A percentile compares a stretch with the other conserved stretches of the same genome.
phyloP scores from a whole-genome alignment of 2,113 vertebrate species.

The Callospermophilus lateralis region DNA sequence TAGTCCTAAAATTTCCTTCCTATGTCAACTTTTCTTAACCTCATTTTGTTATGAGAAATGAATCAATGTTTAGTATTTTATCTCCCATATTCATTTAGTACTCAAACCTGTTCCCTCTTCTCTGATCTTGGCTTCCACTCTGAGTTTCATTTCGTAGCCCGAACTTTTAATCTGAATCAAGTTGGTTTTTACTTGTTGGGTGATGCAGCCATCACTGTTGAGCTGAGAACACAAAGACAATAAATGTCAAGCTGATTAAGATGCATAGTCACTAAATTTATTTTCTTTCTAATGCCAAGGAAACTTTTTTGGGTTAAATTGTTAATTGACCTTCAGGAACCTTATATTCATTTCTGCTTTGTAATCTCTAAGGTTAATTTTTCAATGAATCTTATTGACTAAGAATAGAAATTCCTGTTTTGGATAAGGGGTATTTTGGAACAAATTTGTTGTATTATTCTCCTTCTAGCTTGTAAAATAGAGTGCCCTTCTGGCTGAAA shows the following conservation, averaged over 20 bases:
- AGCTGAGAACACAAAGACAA: slow-evolving; percentile 76
- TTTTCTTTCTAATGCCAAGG: not conserved
- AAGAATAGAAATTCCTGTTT: not conserved
- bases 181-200: slow-evolving; percentile 77
- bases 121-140: slow-evolving; percentile 82
- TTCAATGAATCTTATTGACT: not conserved
- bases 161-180: slow-evolving; percentile 80
- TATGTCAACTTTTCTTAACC: not conserved
- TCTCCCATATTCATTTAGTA: not conserved
- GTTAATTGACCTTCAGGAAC: not conserved
- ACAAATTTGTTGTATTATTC: not conserved
- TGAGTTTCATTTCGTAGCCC: slow-evolving; percentile 79
- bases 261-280: not conserved
- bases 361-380: not conserved
- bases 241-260: not conserved
- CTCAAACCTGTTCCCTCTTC: slow-evolving; percentile 86
- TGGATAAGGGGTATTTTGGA: not conserved
- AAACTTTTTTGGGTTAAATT: not conserved
- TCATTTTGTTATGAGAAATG: not conserved
- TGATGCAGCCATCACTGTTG: slow-evolving; percentile 80
- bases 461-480: not conserved
- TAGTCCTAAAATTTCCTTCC: not conserved
- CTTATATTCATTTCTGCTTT: not conserved
- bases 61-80: not conserved
- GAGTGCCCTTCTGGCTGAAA: not conserved